Base-by-base conservation (phyloP, 2,797 vertebrate species). In the Poeciliopsis infans region DNA sequence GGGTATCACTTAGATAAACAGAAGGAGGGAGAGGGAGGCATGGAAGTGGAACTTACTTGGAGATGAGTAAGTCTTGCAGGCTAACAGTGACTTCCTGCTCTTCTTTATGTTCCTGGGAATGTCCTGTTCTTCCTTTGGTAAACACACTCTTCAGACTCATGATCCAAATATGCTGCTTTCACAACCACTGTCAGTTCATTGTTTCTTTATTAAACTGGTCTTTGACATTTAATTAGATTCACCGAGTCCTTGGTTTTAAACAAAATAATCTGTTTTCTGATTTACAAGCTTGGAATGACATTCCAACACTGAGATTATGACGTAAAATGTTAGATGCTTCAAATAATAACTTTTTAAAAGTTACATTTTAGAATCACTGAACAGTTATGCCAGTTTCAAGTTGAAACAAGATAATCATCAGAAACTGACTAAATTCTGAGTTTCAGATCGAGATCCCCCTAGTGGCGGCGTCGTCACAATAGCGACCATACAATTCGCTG, bases 1-100 rank as follows among this genome's bases (percentile, higher is more conserved):
- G 28, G 81, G 74, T 83, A 79, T 83, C 84, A 78, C 76, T 80
- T 74, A 16, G 23, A 68, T 77, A 85, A 90, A 87, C 79, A 86
- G 68, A 10, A 53, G 7, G 49, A 53, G 49, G 49, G 49, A 10
- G 72, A 66, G 69, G 72, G 49, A 71, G 39, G 72, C 77, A 53
- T 41, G 41, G 49, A 84, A 74, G 57, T 47, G 20, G 25, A 66
- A 53, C 31, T 78, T 66, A 33, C 69, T 82, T 64, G 57, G 71
- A 79, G 80, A 77, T 68, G 79, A 77, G 15, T 77, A 77, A 87
- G 31, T 66, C 80, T 41, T 33, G 76, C 76, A 45, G 39, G 23
- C 39, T 51, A 10, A 71, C 10, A 36, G 23, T 57, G 51, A 78
- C 51, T 59, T 43, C 39, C 6, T 12, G 43, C 4, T 45, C 31